Percentiles rank a stretch among this genome's conserved stretches.
phyloP scores from a whole-genome alignment of 2,113 vertebrate genomes.

The Chloebia gouldiae region DNA sequence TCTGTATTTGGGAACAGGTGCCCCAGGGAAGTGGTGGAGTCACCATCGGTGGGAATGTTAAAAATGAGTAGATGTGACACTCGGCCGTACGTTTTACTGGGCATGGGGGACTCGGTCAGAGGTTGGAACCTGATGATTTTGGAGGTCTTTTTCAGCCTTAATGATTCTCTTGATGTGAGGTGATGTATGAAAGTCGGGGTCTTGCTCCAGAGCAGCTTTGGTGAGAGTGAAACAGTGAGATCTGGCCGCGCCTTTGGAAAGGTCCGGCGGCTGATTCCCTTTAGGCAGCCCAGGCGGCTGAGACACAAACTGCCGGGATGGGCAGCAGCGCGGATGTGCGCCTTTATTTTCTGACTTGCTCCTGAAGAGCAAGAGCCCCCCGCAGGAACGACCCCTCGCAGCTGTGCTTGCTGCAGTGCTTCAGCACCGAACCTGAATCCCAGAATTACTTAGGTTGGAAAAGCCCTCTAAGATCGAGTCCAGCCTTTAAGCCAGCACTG shows the following conservation, averaged over 20 bases:
- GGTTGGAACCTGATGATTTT: neutral
- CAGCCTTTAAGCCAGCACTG: neutral
- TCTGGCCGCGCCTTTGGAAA: neutral
- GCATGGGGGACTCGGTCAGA: neutral
- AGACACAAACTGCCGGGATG: rapidly evolving
- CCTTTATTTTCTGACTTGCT: neutral
- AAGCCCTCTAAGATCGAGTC: neutral
- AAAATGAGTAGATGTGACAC: neutral
- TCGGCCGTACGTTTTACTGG: neutral
- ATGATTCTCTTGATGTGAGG: neutral
- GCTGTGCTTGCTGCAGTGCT: neutral
- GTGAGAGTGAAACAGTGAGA: neutral
- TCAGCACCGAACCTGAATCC: neutral
- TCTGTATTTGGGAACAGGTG: neutral
- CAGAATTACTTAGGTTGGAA: neutral
- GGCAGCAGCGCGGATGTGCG: neutral
- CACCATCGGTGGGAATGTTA: neutral
- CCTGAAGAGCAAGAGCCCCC: neutral
- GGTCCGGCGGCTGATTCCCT: neutral
- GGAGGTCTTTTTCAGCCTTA: neutral
- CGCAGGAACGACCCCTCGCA: neutral
- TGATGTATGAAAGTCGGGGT: rapidly evolving
- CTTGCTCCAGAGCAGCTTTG: neutral
- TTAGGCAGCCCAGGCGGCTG: rapidly evolving
- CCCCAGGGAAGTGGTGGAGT: neutral